Percentiles rank a stretch among this genome's conserved stretches.
These are phyloP conservation scores for Hypsibius dujardini DNA, from an alignment of 1,140 invertebrate species.

Conservation along the genomic window DNA sequence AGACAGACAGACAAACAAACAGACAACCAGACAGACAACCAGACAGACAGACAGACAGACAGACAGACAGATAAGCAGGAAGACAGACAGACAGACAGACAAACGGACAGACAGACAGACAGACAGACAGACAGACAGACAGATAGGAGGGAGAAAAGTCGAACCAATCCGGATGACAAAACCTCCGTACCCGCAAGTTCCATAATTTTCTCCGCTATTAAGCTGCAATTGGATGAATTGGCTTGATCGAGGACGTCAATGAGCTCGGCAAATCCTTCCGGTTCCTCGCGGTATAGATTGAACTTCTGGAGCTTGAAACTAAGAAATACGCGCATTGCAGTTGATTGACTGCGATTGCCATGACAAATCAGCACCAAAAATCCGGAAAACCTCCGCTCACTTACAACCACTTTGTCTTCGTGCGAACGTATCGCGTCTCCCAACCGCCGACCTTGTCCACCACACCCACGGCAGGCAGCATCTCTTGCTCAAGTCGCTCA, in stretches of 20 bases:
- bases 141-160: no score
- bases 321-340: slow-evolving; percentile 31
- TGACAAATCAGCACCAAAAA: no score
- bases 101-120: no score
- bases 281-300: slow-evolving; percentile 93
- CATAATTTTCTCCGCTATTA: slow-evolving; percentile 28
- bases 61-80: no score
- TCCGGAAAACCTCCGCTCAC: no score
- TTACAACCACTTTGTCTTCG: slow-evolving; percentile 16
- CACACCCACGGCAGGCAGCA: neutral
- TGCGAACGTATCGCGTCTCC: slow-evolving; percentile 11
- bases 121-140: no score
- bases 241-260: slow-evolving; percentile 82
- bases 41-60: no score
- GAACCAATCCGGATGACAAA: no score
- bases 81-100: no score
- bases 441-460: neutral
- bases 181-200: slow-evolving; percentile 50
- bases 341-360: no score
- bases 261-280: slow-evolving; percentile 94
- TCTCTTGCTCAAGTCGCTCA: slow-evolving; percentile 8
- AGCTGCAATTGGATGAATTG: slow-evolving; percentile 27
- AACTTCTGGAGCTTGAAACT: slow-evolving; percentile 99
- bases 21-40: no score
- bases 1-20: no score